These are phyloP conservation scores for Lepas anatifera DNA, from an alignment of 2,888 invertebrate genomes.

Conservation along the genomic window DNA sequence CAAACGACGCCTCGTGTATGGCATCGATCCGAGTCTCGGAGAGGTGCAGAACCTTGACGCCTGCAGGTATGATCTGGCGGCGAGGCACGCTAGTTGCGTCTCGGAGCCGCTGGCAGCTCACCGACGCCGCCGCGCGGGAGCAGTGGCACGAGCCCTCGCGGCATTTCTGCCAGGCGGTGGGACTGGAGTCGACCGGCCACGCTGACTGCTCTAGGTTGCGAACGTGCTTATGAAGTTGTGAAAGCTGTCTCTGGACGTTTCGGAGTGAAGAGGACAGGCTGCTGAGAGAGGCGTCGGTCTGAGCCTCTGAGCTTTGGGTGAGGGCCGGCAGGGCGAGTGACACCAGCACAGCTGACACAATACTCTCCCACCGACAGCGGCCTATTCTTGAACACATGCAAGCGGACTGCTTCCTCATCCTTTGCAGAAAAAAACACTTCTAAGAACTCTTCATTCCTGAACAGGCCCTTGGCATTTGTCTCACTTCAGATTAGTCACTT, in stretches of 20 bases:
- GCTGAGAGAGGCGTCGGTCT: too few relatives aligned
- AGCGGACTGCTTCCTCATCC: too few relatives aligned
- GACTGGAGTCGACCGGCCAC: slow-evolving; percentile 22
- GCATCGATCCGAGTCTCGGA: not conserved
- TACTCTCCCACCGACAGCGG: too few relatives aligned
- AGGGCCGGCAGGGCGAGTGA: too few relatives aligned
- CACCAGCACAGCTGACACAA: too few relatives aligned
- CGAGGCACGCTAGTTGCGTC: slow-evolving; percentile 21
- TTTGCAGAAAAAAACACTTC: too few relatives aligned
- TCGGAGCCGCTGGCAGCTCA: slow-evolving; percentile 24
- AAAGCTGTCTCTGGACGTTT: not conserved
- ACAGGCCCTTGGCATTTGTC: too few relatives aligned
- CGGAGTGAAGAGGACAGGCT: not conserved
- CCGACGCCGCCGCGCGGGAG: slow-evolving; percentile 19
- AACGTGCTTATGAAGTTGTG: not conserved
- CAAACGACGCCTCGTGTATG: not conserved
- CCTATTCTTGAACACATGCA: too few relatives aligned
- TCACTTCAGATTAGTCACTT: too few relatives aligned
- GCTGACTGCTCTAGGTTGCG: slow-evolving; percentile 13
- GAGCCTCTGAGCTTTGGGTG: too few relatives aligned
- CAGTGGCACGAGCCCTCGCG: slow-evolving; percentile 24
- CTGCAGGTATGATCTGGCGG: slow-evolving; percentile 23
- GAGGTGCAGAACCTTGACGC: slow-evolving; percentile 20
- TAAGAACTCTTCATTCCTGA: too few relatives aligned
- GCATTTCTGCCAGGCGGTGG: slow-evolving; percentile 22